Conservation (phyloP, 2,797 vertebrate genomes). For the Tokudaia muenninki region DNA sequence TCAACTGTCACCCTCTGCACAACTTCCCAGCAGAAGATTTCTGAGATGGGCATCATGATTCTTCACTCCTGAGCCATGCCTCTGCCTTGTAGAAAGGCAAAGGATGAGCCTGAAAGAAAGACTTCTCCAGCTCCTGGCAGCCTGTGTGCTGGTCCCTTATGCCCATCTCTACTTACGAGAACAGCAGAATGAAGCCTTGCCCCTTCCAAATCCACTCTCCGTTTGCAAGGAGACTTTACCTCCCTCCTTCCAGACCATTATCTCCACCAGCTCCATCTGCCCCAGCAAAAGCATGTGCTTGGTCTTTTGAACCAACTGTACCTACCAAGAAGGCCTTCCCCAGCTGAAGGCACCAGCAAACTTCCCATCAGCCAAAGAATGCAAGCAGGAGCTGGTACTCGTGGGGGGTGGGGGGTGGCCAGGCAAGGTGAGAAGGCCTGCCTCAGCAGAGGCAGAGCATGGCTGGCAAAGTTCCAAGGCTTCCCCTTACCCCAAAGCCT, state of each 20-base stretch:
- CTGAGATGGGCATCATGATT: not conserved
- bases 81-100: not conserved
- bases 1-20: not conserved
- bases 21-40: not conserved
- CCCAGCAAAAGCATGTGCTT: not conserved
- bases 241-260: not conserved
- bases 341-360: not conserved
- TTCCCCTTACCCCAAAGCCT: not conserved
- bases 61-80: not conserved
- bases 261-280: not conserved
- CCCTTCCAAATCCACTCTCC: too few species aligned
- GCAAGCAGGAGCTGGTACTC: not conserved
- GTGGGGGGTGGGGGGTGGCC: not conserved
- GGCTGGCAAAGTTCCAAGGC: not conserved
- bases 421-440: not conserved
- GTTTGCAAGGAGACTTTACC: not conserved
- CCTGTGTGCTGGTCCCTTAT: not conserved
- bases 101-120: not conserved
- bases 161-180: not conserved
- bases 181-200: not conserved
- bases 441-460: not conserved
- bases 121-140: not conserved
- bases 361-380: not conserved
- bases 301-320: not conserved
- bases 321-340: accelerated